These are phyloP conservation scores for Oedothorax gibbosus DNA, from an alignment of 1,140 invertebrate species.

Conservation along the genomic window DNA sequence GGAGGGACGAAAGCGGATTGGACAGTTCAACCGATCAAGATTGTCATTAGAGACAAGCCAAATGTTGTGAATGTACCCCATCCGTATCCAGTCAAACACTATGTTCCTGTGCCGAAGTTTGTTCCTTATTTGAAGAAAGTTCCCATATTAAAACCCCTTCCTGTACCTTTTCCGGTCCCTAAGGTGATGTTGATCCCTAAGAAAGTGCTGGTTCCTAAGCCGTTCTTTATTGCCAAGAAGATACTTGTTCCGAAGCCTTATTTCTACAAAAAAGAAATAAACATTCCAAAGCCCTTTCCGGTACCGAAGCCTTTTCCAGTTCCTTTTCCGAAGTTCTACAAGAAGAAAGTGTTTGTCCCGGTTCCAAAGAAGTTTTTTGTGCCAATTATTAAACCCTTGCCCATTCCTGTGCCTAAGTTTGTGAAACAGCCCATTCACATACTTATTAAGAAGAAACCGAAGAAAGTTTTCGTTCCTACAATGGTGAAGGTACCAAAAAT, in stretches of 20 bases:
- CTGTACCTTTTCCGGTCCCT: constrained; percentile 45
- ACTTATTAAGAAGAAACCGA: constrained; percentile 33
- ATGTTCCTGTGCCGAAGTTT: constrained; percentile 34
- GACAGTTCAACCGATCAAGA: constrained; percentile 54
- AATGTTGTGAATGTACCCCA: constrained; percentile 37
- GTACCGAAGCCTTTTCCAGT: constrained; percentile 55
- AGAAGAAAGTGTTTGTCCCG: constrained; percentile 41
- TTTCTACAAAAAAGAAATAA: constrained; percentile 35
- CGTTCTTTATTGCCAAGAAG: constrained; percentile 37
- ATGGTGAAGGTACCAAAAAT: constrained; percentile 39
- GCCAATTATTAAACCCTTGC: constrained; percentile 35
- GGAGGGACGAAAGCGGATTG: constrained; percentile 41
- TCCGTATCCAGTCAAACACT: constrained; percentile 45
- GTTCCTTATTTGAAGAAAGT: constrained; percentile 49
- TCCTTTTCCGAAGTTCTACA: constrained; percentile 51
- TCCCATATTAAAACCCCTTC: constrained; percentile 47
- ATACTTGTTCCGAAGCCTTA: constrained; percentile 52
- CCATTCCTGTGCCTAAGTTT: constrained; percentile 36
- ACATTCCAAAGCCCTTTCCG: constrained; percentile 31
- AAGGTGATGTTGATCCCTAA: constrained; percentile 47
- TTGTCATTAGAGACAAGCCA: constrained; percentile 53
- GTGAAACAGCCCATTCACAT: constrained; percentile 49
- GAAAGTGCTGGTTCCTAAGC: constrained; percentile 32
- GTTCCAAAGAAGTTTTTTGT: constrained; percentile 35
- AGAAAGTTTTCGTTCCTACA: constrained; percentile 34